Conservation (phyloP, 2,888 invertebrate species). For the Rosalia funebris region DNA sequence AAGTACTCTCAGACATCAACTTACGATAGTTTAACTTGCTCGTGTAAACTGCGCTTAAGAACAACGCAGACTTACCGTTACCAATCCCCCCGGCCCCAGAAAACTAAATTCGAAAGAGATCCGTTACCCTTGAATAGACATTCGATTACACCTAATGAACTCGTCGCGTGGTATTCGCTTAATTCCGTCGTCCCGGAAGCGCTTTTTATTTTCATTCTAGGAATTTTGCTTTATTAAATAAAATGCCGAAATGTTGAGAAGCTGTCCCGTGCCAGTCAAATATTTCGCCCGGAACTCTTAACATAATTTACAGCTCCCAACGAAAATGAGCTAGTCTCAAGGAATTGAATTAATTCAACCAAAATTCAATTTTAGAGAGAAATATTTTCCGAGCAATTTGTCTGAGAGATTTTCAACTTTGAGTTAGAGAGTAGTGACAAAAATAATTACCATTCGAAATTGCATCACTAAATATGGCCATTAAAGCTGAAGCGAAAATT, state of each 20-base stretch:
- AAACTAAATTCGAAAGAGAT: slow-evolving; percentile 4
- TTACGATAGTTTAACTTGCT: too few species aligned
- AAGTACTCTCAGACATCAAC: too few species aligned
- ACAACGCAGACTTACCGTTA: slow-evolving; percentile 28
- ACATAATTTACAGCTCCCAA: slow-evolving; percentile 9
- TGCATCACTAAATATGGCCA: not conserved
- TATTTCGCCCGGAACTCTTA: slow-evolving; percentile 9
- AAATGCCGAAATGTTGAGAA: slow-evolving; percentile 1
- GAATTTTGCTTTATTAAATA: slow-evolving; percentile 6
- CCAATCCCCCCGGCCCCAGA: slow-evolving; percentile 13
- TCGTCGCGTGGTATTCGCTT: slow-evolving; percentile 2
- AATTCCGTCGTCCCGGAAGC: not conserved
- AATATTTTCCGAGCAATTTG: slow-evolving; percentile 23
- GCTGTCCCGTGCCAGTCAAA: not conserved
- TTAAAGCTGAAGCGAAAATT: too few species aligned
- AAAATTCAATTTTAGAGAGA: slow-evolving; percentile 27
- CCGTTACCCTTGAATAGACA: not conserved
- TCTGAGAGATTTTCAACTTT: slow-evolving; percentile 18
- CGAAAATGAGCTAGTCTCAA: slow-evolving; percentile 11
- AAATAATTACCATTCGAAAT: slow-evolving; percentile 26
- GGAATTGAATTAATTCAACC: slow-evolving; percentile 26
- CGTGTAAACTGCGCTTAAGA: too few species aligned
- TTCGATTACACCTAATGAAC: slow-evolving; percentile 13
- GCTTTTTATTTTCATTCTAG: slow-evolving; percentile 1
- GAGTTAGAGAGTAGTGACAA: slow-evolving; percentile 29